A percentile compares a stretch with the other conserved stretches of the same genome.
Conservation (phyloP, 2,113 vertebrate genomes). For the Sprattus sprattus region DNA sequence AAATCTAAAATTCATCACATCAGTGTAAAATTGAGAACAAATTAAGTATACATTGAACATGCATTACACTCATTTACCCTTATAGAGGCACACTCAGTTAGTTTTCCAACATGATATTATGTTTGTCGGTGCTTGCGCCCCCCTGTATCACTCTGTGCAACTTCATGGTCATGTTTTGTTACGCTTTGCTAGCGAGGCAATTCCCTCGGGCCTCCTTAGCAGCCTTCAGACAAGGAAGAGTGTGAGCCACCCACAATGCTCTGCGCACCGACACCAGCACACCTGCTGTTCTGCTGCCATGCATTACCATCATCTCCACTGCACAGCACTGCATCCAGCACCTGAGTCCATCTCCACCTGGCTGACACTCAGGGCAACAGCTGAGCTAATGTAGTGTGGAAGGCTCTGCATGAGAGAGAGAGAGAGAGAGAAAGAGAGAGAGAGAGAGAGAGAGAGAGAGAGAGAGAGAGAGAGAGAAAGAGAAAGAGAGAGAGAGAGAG, state of each 20-base stretch:
- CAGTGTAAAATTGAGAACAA: neutral
- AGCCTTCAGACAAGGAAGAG: neutral
- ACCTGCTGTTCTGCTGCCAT: neutral
- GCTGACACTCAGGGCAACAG: neutral
- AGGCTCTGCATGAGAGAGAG: neutral
- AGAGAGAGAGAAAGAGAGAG: neutral
- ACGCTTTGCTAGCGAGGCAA: neutral
- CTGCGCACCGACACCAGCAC: neutral
- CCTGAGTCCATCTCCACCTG: neutral
- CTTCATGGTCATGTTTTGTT: neutral
- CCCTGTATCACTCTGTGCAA: neutral
- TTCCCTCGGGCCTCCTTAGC: neutral
- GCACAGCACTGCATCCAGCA: neutral
- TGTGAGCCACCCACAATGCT: neutral
- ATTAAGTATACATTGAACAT: constrained; percentile 5
- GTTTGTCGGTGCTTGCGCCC: neutral
- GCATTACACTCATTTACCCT: neutral
- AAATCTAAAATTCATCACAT: neutral
- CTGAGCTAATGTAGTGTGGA: neutral
- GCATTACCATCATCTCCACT: neutral
- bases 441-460: neutral
- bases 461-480: neutral
- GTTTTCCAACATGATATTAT: neutral
- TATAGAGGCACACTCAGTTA: constrained; percentile 1
- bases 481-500: neutral